Evolutionary conservation across 2,113 vertebrate species (phyloP), one percentile per base, ranked within the genome.

Genomic region (Collichthys lucidus): DNA sequence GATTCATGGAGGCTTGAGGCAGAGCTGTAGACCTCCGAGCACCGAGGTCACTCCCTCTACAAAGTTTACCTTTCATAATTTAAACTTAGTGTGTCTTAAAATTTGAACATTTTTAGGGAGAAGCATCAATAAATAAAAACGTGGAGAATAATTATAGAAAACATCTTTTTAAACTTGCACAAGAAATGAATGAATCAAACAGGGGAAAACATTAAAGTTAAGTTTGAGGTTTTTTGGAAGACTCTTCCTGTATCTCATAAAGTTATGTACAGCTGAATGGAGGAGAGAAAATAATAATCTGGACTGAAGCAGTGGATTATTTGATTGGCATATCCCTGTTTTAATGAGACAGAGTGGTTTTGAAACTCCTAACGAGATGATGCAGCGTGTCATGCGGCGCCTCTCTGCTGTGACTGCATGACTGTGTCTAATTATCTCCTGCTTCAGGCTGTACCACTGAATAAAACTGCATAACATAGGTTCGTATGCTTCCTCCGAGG

Each of bases 361-460:
- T 22, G 31, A 68, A 67, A 60, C 29, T 75, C 55, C 35, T 63
- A 76, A 84, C 53, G 26, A 67, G 29, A 75, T 72, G 53, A 72
- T 63, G 50, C 4, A 0, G 29, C 40, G 11, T 76, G 15, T 31
- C 61, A 69, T 29, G 53, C 47, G 4, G 57, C 8, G 56, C 15
- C 40, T 40, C 70, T 64, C 55, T 66, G 55, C 80, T 40, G 6
- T 46, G 60, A 78, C 72, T 66, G 65, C 64, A 53, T 75, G 78
- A 70, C 44, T n/a, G 68, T 60, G 56, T 75, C 64, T 61, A 78
- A 83, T 89, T 83, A 86, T 74, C 71, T 86, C 63, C 52, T 10
- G 70, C 81, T 84, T 59, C 35, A 53, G 73, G 86, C 79, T 22
- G 40, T 53, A 50, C 60, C 65, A 49, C 65, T 26, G 63, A 84